phyloP scores from a whole-genome alignment of 2,888 invertebrate genomes.

The Hyppa rectilinea region DNA sequence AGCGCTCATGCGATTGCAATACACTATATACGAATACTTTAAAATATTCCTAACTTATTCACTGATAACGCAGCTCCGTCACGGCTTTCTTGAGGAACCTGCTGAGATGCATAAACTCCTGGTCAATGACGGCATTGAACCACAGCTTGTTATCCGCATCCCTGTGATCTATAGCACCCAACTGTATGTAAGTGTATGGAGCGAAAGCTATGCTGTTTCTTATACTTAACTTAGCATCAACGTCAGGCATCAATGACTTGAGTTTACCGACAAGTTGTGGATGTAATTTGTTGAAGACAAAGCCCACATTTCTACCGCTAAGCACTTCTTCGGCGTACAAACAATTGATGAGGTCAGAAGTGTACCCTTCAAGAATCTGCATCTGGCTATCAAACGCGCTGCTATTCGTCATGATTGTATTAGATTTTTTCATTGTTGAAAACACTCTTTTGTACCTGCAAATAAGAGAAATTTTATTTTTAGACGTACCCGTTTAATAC shows the following conservation, averaged over 20 bases:
- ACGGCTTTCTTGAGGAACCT: slow-evolving; percentile 76
- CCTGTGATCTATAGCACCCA: slow-evolving; percentile 68
- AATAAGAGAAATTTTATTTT: slow-evolving; percentile 11
- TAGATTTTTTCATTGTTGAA: slow-evolving; percentile 67
- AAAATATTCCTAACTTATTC: slow-evolving; percentile 15
- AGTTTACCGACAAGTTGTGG: slow-evolving; percentile 79
- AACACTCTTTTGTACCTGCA: slow-evolving; percentile 82
- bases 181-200: slow-evolving; percentile 77
- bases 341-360: slow-evolving; percentile 81
- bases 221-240: slow-evolving; percentile 79
- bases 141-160: slow-evolving; percentile 77
- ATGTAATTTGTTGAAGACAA: slow-evolving; percentile 78
- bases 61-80: slow-evolving; percentile 70
- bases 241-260: slow-evolving; percentile 75
- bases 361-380: slow-evolving; percentile 74
- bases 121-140: slow-evolving; percentile 75
- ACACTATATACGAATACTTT: no score
- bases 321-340: slow-evolving; percentile 80
- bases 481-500: neutral
- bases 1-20: no score
- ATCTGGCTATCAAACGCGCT: slow-evolving; percentile 68
- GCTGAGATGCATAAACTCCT: slow-evolving; percentile 75
- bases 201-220: slow-evolving; percentile 83
- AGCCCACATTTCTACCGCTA: slow-evolving; percentile 71
- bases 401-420: slow-evolving; percentile 66